A percentile compares a stretch with the other conserved stretches of the same genome.
Conservation (phyloP, 2,113 vertebrate species). For the Hyaena hyaena region DNA sequence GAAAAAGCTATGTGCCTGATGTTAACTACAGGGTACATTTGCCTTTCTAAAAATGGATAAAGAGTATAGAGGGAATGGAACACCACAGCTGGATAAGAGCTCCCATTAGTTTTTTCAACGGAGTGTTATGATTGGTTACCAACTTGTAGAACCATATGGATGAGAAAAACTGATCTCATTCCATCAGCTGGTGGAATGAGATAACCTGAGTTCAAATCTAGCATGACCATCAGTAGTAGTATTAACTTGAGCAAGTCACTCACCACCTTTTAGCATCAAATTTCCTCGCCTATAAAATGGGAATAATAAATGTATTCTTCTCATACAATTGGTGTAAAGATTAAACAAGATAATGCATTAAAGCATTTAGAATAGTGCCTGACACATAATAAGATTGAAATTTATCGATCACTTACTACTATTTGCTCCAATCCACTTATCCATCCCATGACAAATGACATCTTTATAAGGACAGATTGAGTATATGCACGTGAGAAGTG, state of each 20-base stretch:
- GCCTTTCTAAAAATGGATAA: neutral
- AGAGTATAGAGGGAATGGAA: neutral
- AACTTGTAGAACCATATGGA: neutral
- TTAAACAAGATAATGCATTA: neutral
- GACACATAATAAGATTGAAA: neutral
- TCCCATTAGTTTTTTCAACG: neutral
- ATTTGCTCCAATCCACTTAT: neutral
- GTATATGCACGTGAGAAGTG: neutral
- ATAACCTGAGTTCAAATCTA: neutral
- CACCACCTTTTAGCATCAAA: neutral
- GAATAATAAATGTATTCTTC: neutral
- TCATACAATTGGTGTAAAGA: neutral
- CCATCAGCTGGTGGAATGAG: neutral
- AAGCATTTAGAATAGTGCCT: neutral
- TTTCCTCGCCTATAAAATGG: neutral
- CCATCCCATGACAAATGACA: neutral
- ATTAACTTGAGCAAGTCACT: neutral
- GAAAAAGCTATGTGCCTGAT: neutral
- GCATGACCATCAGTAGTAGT: accelerated
- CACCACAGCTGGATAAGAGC: neutral
- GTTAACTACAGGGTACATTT: neutral
- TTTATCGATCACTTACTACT: neutral
- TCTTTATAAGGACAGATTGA: neutral
- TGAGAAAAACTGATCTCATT: no score
- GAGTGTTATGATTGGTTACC: neutral